Conservation (phyloP, 2,888 invertebrate genomes). For the Orthosia gracilis region DNA sequence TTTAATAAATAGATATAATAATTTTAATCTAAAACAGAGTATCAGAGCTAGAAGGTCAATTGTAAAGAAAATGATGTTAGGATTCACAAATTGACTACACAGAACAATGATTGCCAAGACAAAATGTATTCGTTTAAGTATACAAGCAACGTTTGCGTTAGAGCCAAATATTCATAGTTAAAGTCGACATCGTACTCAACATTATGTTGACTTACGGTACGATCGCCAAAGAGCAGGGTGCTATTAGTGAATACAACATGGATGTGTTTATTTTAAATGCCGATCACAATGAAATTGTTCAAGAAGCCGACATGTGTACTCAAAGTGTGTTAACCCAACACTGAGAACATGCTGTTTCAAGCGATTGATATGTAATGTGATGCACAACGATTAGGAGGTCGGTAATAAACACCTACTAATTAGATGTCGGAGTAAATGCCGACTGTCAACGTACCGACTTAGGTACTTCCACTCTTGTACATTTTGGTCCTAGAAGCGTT, state of each 20-base stretch:
- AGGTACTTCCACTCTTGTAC: slow-evolving; percentile 66
- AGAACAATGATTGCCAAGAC: slow-evolving; percentile 77
- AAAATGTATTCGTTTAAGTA: slow-evolving; percentile 69
- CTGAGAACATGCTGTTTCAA: slow-evolving; percentile 60
- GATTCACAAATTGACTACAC: slow-evolving; percentile 84
- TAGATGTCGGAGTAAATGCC: slow-evolving; percentile 37
- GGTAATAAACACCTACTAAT: slow-evolving; percentile 51
- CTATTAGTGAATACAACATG: slow-evolving; percentile 77
- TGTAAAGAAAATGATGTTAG: slow-evolving; percentile 80
- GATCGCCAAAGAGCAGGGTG: slow-evolving; percentile 80
- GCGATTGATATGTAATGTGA: slow-evolving; percentile 80
- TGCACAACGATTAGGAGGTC: slow-evolving; percentile 69
- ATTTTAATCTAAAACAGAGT: slow-evolving; percentile 88
- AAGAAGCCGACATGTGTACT: slow-evolving; percentile 48
- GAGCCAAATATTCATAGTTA: slow-evolving; percentile 71
- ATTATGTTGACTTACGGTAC: slow-evolving; percentile 57
- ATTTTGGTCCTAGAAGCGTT: slow-evolving; percentile 71
- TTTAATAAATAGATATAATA: slow-evolving; percentile 91
- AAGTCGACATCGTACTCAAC: slow-evolving; percentile 45
- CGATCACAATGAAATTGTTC: slow-evolving; percentile 50
- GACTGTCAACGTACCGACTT: slow-evolving; percentile 52
- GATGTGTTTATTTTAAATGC: slow-evolving; percentile 62
- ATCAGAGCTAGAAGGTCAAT: slow-evolving; percentile 85
- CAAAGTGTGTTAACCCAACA: slow-evolving; percentile 60
- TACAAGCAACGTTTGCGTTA: slow-evolving; percentile 65